Percentiles rank a stretch among this genome's conserved stretches.
Conservation (phyloP, 2,888 invertebrate species). For the Omphaloscelis lunosa region DNA sequence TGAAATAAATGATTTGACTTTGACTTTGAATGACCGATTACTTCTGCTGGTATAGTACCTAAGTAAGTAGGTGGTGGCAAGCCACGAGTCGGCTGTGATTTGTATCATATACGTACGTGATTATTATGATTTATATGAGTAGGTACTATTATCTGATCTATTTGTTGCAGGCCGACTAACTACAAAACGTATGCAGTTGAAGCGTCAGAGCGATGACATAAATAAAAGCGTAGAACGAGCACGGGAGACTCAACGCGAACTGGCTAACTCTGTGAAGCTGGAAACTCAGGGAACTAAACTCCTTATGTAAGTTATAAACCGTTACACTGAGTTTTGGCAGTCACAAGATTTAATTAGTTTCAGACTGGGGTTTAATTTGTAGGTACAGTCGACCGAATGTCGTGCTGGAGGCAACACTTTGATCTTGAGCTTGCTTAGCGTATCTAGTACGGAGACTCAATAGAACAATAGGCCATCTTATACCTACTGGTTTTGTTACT, state of each 20-base stretch:
- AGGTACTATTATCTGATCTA: neutral
- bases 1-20: neutral
- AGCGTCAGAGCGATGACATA: slow-evolving; percentile 77
- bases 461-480: neutral
- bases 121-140: too few species aligned
- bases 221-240: slow-evolving; percentile 70
- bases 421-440: neutral
- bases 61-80: too few species aligned
- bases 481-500: neutral
- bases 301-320: slow-evolving; percentile 65
- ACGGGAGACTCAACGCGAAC: slow-evolving; percentile 65
- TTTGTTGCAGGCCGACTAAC: slow-evolving; percentile 76
- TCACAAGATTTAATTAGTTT: slow-evolving; percentile 14
- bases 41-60: too few species aligned
- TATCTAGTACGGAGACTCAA: neutral
- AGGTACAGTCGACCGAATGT: neutral
- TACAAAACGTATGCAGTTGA: slow-evolving; percentile 80
- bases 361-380: neutral
- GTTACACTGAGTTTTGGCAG: neutral
- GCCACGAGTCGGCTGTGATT: too few species aligned
- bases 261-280: slow-evolving; percentile 68
- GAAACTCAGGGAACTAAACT: slow-evolving; percentile 73
- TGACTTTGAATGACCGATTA: neutral
- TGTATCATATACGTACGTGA: too few species aligned
- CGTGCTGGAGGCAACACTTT: neutral